These are phyloP conservation scores for Pelecanoides urinatrix DNA, from an alignment of 2,113 vertebrate genomes.

Conservation along the genomic window DNA sequence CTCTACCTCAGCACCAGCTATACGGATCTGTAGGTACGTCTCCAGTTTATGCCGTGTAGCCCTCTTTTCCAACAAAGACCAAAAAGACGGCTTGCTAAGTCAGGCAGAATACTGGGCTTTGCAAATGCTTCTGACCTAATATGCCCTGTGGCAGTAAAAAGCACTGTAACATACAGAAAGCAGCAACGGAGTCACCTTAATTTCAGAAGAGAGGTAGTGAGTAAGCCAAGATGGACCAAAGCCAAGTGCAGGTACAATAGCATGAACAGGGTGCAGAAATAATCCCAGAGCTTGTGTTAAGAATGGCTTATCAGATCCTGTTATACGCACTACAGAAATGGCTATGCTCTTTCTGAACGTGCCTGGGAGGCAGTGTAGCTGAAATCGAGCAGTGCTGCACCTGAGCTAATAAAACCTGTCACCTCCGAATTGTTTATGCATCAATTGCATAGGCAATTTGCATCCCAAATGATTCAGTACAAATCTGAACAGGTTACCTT, in stretches of 20 bases:
- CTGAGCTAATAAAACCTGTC: background rate
- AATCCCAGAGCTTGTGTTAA: background rate
- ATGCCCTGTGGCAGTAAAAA: background rate
- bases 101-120: background rate
- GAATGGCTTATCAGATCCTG: background rate
- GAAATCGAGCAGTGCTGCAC: background rate
- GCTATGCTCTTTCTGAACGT: fast-evolving
- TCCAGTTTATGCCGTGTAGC: background rate
- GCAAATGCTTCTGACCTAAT: background rate
- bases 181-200: background rate
- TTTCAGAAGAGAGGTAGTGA: background rate
- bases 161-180: background rate
- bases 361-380: background rate
- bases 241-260: background rate
- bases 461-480: background rate
- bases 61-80: background rate
- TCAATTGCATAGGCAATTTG: background rate
- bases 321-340: background rate
- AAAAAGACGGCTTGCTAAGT: background rate
- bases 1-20: background rate
- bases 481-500: background rate
- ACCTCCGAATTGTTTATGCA: background rate
- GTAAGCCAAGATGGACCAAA: background rate
- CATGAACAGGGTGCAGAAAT: background rate
- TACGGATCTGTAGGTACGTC: background rate